Conservation (phyloP, 2,113 vertebrate genomes). For the Naja naja region DNA sequence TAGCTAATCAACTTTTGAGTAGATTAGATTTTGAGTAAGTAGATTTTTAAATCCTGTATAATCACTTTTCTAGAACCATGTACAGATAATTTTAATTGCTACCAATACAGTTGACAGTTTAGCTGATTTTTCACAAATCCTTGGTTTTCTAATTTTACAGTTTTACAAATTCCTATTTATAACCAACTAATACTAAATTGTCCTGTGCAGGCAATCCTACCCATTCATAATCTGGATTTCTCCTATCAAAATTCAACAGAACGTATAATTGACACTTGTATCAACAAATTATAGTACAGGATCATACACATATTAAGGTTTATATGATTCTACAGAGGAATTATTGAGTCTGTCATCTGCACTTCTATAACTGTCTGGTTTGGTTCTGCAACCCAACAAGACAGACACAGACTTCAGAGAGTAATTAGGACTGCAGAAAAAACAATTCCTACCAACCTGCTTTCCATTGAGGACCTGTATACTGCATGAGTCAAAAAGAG, state of each 20-base stretch:
- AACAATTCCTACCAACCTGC: too few relatives aligned
- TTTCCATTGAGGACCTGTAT: too few relatives aligned
- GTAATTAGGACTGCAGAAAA: too few relatives aligned
- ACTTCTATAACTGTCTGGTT: too few relatives aligned
- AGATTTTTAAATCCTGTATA: neutral
- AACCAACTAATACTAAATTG: neutral
- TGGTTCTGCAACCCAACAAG: too few relatives aligned
- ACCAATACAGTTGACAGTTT: neutral
- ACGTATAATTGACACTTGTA: neutral
- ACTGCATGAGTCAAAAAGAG: too few relatives aligned
- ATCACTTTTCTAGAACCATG: accelerated
- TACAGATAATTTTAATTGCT: neutral
- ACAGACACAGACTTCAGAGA: too few relatives aligned
- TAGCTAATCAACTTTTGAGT: neutral
- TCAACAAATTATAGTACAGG: neutral
- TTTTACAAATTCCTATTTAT: neutral
- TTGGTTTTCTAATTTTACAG: neutral
- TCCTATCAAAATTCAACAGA: neutral
- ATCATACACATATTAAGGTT: neutral
- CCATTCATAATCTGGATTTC: neutral
- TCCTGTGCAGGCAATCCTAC: neutral
- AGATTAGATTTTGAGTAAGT: neutral
- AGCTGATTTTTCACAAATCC: neutral
- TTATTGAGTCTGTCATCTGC: too few relatives aligned
- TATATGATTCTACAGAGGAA: neutral